A percentile compares a stretch with the other conserved stretches of the same genome.
Evolutionary conservation across 1,140 invertebrate species (phyloP).

Genomic region (Lamellibrachia luymesi): DNA sequence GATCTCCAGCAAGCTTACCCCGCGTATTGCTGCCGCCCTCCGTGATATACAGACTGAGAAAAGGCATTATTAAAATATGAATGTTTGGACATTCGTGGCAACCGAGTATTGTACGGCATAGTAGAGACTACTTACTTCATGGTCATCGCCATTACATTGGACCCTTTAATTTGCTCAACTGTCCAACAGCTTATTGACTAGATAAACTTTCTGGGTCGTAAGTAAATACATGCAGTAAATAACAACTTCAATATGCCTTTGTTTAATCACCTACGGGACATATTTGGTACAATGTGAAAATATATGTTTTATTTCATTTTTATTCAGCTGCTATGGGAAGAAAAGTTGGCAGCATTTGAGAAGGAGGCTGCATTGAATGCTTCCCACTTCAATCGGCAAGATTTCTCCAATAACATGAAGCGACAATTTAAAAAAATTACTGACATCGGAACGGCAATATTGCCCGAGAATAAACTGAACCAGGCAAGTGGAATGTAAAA

Average conservation of each 20-base stretch:
- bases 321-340: neutral
- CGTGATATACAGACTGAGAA: too few species aligned
- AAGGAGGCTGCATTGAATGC: neutral
- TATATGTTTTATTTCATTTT: neutral
- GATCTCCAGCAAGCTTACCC: too few species aligned
- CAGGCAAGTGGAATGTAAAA: neutral
- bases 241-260: neutral
- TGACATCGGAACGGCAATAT: constrained; percentile 71
- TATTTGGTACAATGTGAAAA: neutral
- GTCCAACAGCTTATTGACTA: too few species aligned
- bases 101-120: too few species aligned
- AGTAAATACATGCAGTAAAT: too few species aligned
- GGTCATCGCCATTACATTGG: too few species aligned
- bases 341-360: neutral
- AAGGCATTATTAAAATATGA: too few species aligned
- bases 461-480: constrained; percentile 47
- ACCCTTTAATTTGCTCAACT: too few species aligned
- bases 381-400: neutral
- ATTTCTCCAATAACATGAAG: constrained; percentile 55
- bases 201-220: too few species aligned
- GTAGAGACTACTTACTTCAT: too few species aligned
- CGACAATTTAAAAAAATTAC: constrained; percentile 75
- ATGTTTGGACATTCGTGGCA: too few species aligned
- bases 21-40: too few species aligned
- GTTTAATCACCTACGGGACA: neutral